These are phyloP conservation scores for Daubentonia madagascariensis DNA, from an alignment of 2,113 vertebrate species.

Conservation along the genomic window DNA sequence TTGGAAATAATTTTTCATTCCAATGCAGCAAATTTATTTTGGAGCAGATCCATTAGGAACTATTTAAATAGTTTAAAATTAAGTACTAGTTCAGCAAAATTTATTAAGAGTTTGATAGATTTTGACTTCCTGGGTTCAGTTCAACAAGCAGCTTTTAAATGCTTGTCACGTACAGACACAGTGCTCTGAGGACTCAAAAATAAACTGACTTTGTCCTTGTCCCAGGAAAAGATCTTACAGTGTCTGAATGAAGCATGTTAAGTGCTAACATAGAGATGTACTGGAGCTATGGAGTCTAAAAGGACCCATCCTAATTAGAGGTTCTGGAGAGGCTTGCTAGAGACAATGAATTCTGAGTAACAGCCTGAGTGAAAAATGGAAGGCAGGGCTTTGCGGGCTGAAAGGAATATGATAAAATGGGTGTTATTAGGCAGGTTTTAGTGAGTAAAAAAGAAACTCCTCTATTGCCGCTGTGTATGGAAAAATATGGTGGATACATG, in stretches of 20 bases:
- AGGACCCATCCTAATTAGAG: neutral
- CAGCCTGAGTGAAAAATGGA: neutral
- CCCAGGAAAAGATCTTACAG: neutral
- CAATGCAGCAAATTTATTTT: conserved; percentile 9
- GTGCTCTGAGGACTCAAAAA: neutral
- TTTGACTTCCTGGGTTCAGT: neutral
- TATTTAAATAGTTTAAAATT: conserved; percentile 8
- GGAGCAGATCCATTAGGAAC: neutral
- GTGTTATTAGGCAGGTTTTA: neutral
- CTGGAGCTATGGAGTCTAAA: neutral
- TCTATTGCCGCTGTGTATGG: neutral
- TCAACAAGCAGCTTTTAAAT: neutral
- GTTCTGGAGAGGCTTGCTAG: neutral
- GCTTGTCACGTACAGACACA: neutral
- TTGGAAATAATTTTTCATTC: conserved; percentile 42
- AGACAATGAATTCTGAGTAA: neutral
- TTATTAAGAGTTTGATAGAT: neutral
- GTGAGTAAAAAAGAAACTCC: neutral
- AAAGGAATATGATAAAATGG: neutral
- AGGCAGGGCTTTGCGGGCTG: neutral
- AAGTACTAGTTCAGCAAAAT: neutral
- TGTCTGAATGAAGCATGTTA: neutral
- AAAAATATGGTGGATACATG: neutral
- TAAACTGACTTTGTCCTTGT: neutral
- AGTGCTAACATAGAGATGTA: neutral